Percentiles rank a stretch among this genome's conserved stretches.
phyloP scores from a whole-genome alignment of 2,888 invertebrate genomes.

The Cephalotes varians region DNA sequence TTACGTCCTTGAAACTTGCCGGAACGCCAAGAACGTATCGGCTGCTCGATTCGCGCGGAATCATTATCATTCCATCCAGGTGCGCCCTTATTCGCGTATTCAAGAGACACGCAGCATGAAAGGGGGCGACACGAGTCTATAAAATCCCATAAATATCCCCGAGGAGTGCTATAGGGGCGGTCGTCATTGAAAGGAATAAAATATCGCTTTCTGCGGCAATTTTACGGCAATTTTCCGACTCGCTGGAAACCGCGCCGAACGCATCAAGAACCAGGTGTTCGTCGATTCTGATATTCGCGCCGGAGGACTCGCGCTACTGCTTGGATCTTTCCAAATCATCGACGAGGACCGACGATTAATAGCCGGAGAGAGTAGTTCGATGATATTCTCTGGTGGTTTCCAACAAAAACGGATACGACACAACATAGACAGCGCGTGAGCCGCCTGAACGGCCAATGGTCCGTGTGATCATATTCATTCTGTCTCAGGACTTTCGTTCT shows the following conservation, averaged over 20 bases:
- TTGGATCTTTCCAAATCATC: conserved; percentile 30
- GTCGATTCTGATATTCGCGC: conserved; percentile 35
- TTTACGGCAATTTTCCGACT: conserved; percentile 85
- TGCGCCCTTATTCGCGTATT: conserved; percentile 47
- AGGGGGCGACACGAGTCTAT: conserved; percentile 73
- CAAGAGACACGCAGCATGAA: conserved; percentile 10
- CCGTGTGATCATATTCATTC: conserved; percentile 67
- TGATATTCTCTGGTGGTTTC: conserved; percentile 69
- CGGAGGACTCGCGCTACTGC: conserved; percentile 17
- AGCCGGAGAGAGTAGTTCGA: conserved; percentile 27
- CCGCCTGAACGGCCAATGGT: conserved; percentile 69
- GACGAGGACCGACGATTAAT: conserved; percentile 62
- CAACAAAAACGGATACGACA: conserved; percentile 71
- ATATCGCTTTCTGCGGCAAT: conserved; percentile 84
- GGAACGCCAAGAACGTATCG: background rate
- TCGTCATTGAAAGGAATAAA: conserved; percentile 81
- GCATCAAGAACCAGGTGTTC: conserved; percentile 67
- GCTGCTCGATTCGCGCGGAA: background rate
- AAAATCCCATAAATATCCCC: conserved; percentile 80
- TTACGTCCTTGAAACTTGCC: background rate
- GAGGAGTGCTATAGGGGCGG: conserved; percentile 60
- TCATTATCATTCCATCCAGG: conserved; percentile 58
- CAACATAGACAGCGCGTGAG: conserved; percentile 59
- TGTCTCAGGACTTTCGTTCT: conserved; percentile 25
- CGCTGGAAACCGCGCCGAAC: conserved; percentile 74